Percentiles rank a stretch among this genome's conserved stretches.
phyloP scores from a whole-genome alignment of 2,888 invertebrate genomes.

The Drepana falcataria region DNA sequence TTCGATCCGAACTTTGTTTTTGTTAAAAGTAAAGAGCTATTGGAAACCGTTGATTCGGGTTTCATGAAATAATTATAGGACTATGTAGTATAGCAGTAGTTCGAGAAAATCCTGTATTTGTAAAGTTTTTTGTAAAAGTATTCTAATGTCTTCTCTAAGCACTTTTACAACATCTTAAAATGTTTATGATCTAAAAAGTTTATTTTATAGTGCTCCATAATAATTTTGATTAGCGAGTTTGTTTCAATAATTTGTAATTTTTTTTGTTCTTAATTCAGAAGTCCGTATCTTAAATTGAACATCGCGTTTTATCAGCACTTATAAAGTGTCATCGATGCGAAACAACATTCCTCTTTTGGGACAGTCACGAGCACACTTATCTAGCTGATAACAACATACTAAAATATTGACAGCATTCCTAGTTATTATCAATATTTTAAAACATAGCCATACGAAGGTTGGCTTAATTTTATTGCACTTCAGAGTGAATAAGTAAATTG shows the following conservation, averaged over 20 bases:
- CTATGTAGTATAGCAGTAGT: too few relatives aligned
- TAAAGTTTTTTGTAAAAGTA: too few relatives aligned
- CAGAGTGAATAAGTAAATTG: background rate
- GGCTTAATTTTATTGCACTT: background rate
- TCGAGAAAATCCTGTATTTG: too few relatives aligned
- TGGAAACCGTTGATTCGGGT: slow-evolving; percentile 29
- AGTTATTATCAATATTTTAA: background rate
- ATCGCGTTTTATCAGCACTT: slow-evolving; percentile 34
- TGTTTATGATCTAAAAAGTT: too few relatives aligned
- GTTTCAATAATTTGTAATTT: too few relatives aligned
- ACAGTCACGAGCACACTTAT: slow-evolving; percentile 12
- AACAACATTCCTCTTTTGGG: slow-evolving; percentile 15
- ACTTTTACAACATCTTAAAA: too few relatives aligned
- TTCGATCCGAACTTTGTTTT: slow-evolving; percentile 35
- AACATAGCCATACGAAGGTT: background rate
- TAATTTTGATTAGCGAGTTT: too few relatives aligned
- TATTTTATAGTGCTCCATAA: too few relatives aligned
- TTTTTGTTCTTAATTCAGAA: too few relatives aligned
- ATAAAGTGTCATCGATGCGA: slow-evolving; percentile 29
- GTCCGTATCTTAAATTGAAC: background rate
- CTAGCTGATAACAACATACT: slow-evolving; percentile 19
- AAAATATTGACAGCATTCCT: slow-evolving; percentile 12
- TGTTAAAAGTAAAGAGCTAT: slow-evolving; percentile 39
- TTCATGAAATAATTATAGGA: slow-evolving; percentile 24
- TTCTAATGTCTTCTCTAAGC: too few relatives aligned